These are phyloP conservation scores for Eonycteris spelaea DNA, from an alignment of 2,113 vertebrate genomes.

Conservation along the genomic window DNA sequence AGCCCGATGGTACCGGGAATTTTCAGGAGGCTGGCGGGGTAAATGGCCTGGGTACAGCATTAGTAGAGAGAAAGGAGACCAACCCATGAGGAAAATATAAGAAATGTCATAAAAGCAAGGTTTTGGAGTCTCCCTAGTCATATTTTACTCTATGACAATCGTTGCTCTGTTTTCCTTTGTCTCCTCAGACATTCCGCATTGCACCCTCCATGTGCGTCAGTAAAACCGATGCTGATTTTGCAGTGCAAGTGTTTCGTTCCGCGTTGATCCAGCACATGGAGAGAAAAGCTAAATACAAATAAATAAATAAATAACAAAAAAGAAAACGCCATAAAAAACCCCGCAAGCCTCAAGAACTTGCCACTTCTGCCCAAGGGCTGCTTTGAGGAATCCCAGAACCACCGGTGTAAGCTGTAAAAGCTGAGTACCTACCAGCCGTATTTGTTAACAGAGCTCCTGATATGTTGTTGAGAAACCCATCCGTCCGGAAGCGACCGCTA, in stretches of 20 bases:
- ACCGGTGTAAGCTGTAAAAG: neutral
- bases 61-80: neutral
- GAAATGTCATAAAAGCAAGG: neutral
- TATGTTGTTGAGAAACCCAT: neutral
- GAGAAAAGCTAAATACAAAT: constrained; percentile 64
- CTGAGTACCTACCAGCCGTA: neutral
- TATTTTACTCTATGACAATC: neutral
- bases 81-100: neutral
- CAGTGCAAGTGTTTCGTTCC: constrained; percentile 87
- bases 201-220: constrained; percentile 95
- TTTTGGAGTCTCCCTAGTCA: neutral
- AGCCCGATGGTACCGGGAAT: neutral
- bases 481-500: neutral
- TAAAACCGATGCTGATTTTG: constrained; percentile 89
- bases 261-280: constrained; percentile 85
- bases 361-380: neutral
- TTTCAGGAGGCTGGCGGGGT: neutral
- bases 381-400: neutral
- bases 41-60: neutral
- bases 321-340: neutral
- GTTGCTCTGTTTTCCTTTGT: neutral
- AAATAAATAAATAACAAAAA: neutral
- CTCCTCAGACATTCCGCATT: constrained; percentile 91
- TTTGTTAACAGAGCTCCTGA: neutral
- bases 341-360: neutral